These are phyloP conservation scores for Numenius arquata DNA, from an alignment of 2,113 vertebrate genomes.

Conservation along the genomic window DNA sequence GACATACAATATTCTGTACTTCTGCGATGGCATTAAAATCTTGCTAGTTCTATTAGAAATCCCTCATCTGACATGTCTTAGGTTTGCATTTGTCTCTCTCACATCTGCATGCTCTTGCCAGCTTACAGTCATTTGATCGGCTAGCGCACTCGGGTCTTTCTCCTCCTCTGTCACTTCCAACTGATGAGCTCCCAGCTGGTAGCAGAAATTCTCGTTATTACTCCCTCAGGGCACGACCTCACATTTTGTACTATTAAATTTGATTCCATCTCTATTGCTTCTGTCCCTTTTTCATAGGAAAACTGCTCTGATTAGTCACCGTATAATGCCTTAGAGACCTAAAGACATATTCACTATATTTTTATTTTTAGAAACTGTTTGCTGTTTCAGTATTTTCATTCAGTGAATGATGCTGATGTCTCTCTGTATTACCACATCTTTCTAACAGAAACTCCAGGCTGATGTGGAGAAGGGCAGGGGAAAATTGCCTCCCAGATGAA, in stretches of 20 bases:
- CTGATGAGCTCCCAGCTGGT: slow-evolving; percentile 67
- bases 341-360: slow-evolving; percentile 51
- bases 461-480: slow-evolving; percentile 18
- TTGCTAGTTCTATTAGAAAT: slow-evolving; percentile 45
- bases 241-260: slow-evolving; percentile 62
- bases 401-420: slow-evolving; percentile 64
- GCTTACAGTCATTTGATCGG: slow-evolving; percentile 54
- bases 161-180: slow-evolving; percentile 66
- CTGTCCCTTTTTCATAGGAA: slow-evolving; percentile 33
- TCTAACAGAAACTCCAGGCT: slow-evolving; percentile 28
- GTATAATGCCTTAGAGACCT: slow-evolving; percentile 52
- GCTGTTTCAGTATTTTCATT: slow-evolving; percentile 56
- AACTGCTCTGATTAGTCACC: slow-evolving; percentile 56
- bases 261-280: slow-evolving; percentile 61
- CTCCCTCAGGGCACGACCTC: slow-evolving; percentile 55
- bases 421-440: slow-evolving; percentile 54
- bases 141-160: background rate
- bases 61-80: slow-evolving; percentile 13
- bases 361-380: slow-evolving; percentile 67
- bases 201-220: slow-evolving; percentile 68
- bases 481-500: slow-evolving; percentile 43
- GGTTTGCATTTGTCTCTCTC: slow-evolving; percentile 48
- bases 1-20: slow-evolving; percentile 16
- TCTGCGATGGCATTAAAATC: slow-evolving; percentile 7
- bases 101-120: slow-evolving; percentile 49